Evolutionary conservation across 2,888 invertebrate genomes (phyloP).

Genomic region (Ecdyonurus torrentis): DNA sequence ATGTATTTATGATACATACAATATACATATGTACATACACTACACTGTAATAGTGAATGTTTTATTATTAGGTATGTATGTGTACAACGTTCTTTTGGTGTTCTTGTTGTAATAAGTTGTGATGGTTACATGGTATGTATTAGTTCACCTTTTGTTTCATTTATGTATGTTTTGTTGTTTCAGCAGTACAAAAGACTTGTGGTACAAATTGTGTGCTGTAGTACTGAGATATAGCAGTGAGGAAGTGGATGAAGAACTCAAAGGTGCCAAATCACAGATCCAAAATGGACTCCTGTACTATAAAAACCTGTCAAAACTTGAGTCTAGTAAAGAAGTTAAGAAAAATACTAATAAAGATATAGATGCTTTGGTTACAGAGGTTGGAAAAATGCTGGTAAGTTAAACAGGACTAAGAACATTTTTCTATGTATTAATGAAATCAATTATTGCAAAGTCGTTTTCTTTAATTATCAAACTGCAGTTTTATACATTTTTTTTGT

Average conservation of each 20-base stretch:
- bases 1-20: too few relatives aligned
- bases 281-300: not conserved
- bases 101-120: too few relatives aligned
- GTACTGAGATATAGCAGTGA: not conserved
- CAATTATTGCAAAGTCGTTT: not conserved
- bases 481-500: not conserved
- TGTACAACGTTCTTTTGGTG: too few relatives aligned
- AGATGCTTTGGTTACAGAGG: not conserved
- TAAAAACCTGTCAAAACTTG: not conserved
- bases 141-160: too few relatives aligned
- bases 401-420: too few relatives aligned
- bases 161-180: not conserved
- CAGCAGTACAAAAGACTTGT: not conserved
- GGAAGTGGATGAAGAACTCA: not conserved
- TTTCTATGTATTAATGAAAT: too few relatives aligned
- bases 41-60: too few relatives aligned
- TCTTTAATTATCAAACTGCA: not conserved
- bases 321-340: not conserved
- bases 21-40: too few relatives aligned
- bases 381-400: not conserved
- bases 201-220: not conserved
- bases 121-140: too few relatives aligned
- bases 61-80: too few relatives aligned
- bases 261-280: not conserved
- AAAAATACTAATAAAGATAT: not conserved